Evolutionary conservation across 2,888 invertebrate genomes (phyloP).

Genomic region (Pilophorus perplexus): DNA sequence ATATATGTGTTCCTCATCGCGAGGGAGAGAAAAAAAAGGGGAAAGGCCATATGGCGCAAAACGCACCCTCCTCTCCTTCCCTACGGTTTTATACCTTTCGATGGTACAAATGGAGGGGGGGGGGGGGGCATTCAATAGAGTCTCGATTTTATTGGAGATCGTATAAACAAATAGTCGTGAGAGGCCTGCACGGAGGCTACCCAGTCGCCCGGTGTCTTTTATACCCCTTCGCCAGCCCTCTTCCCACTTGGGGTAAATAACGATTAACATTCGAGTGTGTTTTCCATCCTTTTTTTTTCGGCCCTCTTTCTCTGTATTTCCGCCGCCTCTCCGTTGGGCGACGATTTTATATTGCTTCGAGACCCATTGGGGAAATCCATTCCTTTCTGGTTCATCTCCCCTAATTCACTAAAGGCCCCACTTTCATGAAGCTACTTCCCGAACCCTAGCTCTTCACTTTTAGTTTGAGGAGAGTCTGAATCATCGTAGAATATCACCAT

Average conservation of each 20-base stretch:
- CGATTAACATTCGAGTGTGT: constrained; percentile 21
- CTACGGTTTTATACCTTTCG: not conserved
- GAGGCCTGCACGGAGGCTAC: not conserved
- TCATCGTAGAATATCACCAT: too few relatives aligned
- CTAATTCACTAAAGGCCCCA: too few relatives aligned
- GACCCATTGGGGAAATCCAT: not conserved
- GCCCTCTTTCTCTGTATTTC: not conserved
- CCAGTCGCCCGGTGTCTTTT: constrained; percentile 33
- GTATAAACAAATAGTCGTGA: constrained; percentile 45
- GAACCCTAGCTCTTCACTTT: too few relatives aligned
- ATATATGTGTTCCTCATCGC: not conserved
- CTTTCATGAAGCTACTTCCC: too few relatives aligned
- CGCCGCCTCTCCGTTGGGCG: not conserved
- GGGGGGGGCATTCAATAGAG: constrained; percentile 41
- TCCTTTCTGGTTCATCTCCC: not conserved
- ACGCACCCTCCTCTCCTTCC: not conserved
- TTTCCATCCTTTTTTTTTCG: constrained; percentile 4
- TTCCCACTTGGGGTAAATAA: constrained; percentile 23
- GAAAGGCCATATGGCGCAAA: not conserved
- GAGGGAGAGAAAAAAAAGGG: too few relatives aligned
- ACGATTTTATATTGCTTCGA: constrained; percentile 10
- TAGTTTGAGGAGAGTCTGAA: too few relatives aligned
- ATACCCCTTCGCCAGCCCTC: constrained; percentile 8
- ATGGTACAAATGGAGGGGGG: not conserved
- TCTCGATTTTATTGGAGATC: constrained; percentile 44